Evolutionary conservation across 2,113 vertebrate genomes (phyloP).

Genomic region (Labeo catla): DNA sequence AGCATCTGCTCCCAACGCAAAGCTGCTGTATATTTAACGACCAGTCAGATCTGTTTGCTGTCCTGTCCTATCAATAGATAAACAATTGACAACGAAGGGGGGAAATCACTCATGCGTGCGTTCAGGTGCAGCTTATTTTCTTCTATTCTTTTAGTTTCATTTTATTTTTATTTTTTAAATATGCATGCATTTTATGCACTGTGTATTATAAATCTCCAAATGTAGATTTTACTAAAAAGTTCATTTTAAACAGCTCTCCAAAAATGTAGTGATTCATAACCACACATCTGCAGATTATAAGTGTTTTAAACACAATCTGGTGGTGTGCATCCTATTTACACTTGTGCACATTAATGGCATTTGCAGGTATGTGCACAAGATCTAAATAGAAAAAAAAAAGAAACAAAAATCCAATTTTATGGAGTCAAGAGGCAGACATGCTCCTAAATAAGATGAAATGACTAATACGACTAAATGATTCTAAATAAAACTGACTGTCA

Average conservation of each 20-base stretch:
- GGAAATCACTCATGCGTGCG: background rate
- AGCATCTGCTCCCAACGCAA: constrained; percentile 39
- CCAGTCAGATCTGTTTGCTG: constrained; percentile 16
- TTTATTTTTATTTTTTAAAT: background rate
- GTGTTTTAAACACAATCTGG: too few species aligned
- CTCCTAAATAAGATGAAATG: constrained; percentile 24
- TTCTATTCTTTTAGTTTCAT: background rate
- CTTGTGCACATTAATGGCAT: background rate
- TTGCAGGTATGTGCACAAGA: background rate
- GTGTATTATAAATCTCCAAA: background rate
- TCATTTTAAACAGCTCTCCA: background rate
- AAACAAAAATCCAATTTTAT: constrained; percentile 4
- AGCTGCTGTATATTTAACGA: constrained; percentile 39
- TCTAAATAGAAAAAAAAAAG: background rate
- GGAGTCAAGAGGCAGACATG: constrained; percentile 22
- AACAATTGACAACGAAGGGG: background rate
- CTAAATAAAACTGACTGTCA: constrained; percentile 16
- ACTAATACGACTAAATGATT: constrained; percentile 14
- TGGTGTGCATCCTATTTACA: too few species aligned
- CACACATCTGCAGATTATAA: too few species aligned
- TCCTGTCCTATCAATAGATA: constrained; percentile 27
- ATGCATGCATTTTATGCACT: background rate
- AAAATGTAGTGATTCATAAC: background rate
- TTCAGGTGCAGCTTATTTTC: background rate
- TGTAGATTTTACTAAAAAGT: background rate